Conservation (phyloP, 2,888 invertebrate genomes). For the Yponomeuta evonymella region DNA sequence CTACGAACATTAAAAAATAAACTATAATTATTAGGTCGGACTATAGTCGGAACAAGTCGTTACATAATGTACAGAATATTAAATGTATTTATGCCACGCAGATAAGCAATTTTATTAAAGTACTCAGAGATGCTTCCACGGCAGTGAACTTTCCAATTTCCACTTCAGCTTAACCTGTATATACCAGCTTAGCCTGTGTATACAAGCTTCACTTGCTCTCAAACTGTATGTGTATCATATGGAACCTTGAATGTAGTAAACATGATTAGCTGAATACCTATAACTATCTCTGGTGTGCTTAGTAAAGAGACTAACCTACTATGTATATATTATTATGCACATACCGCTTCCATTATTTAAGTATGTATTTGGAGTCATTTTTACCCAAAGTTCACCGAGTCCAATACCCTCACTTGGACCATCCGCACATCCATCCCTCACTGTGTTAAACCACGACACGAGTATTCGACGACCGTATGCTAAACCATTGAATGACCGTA, state of each 20-base stretch:
- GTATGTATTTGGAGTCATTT: constrained; percentile 18
- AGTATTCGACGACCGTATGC: constrained; percentile 41
- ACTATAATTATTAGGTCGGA: constrained; percentile 8
- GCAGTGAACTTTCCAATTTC: constrained; percentile 49
- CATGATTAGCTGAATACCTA: constrained; percentile 1
- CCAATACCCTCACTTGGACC: constrained; percentile 38
- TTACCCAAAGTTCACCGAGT: constrained; percentile 20
- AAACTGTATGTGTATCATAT: constrained; percentile 29
- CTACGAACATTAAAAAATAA: neutral
- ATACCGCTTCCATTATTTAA: constrained; percentile 10
- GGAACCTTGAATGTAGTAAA: constrained; percentile 14
- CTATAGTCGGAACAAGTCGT: neutral
- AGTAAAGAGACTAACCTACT: constrained; percentile 2
- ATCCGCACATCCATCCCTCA: constrained; percentile 47
- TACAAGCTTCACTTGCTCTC: constrained; percentile 54
- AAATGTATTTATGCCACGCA: neutral
- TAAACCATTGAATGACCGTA: constrained; percentile 60
- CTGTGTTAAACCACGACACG: constrained; percentile 42
- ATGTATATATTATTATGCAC: constrained; percentile 5
- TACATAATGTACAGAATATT: constrained; percentile 7
- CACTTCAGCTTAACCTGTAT: constrained; percentile 51
- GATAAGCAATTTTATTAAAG: neutral
- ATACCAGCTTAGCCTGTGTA: constrained; percentile 43
- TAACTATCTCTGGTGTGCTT: constrained; percentile 1
- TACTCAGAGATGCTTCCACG: constrained; percentile 38